Conservation (phyloP, 2,888 invertebrate species). For the Osedax fenrisi region DNA sequence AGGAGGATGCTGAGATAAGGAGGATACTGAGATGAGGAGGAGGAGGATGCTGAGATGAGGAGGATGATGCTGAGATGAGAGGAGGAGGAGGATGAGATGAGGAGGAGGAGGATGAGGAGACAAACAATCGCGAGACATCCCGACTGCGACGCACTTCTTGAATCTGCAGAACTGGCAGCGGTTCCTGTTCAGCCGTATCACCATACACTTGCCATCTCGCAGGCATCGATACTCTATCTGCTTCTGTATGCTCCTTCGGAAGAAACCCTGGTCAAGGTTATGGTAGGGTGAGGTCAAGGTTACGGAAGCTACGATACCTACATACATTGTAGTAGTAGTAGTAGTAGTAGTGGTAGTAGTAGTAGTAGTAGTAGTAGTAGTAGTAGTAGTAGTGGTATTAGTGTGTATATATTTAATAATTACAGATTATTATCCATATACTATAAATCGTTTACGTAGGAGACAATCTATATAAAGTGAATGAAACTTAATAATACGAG, state of each 20-base stretch:
- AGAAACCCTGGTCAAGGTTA: constrained; percentile 46
- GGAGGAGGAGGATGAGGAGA: constrained; percentile 26
- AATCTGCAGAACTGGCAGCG: constrained; percentile 49
- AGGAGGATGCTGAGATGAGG: not conserved
- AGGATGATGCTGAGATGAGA: not conserved
- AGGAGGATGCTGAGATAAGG: not conserved
- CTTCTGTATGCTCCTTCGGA: constrained; percentile 47
- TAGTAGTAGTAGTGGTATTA: too few species aligned
- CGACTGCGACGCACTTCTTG: constrained; percentile 48
- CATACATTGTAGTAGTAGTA: constrained; percentile 21
- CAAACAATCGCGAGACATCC: constrained; percentile 47
- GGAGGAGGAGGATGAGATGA: not conserved
- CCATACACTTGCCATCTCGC: constrained; percentile 44
- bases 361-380: constrained; percentile 24
- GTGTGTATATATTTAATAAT: too few species aligned
- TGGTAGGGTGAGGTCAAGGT: too few species aligned
- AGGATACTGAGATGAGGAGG: not conserved
- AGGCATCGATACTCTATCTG: constrained; percentile 47
- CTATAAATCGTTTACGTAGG: too few species aligned
- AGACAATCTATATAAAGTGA: too few species aligned
- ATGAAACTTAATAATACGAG: too few species aligned
- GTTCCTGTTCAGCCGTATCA: constrained; percentile 46
- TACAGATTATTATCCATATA: too few species aligned
- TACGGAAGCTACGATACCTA: too few species aligned
- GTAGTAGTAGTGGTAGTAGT: constrained; percentile 23